Conservation (phyloP, 1,140 invertebrate genomes). For the Drosophila varians region DNA sequence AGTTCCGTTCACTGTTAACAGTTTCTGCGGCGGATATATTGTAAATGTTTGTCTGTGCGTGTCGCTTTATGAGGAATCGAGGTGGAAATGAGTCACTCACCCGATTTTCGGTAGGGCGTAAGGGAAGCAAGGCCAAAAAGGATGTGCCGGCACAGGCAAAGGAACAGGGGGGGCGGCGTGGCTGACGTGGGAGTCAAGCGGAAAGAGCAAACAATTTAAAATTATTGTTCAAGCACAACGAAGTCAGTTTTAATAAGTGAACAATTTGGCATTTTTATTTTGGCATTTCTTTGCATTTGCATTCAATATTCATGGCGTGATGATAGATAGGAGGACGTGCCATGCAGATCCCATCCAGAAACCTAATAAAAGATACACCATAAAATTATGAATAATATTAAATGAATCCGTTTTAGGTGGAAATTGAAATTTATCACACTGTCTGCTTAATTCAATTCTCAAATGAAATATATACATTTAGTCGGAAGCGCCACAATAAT, state of each 20-base stretch:
- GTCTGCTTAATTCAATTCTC: not conserved
- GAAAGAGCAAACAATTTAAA: slow-evolving; percentile 43
- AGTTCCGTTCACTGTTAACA: slow-evolving; percentile 25
- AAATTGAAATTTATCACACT: too few relatives aligned
- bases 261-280: slow-evolving; percentile 32
- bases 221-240: slow-evolving; percentile 38
- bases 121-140: not conserved
- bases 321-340: not conserved
- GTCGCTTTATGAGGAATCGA: slow-evolving; percentile 32
- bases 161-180: not conserved
- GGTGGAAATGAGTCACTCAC: slow-evolving; percentile 41
- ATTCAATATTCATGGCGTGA: not conserved
- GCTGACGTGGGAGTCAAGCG: slow-evolving; percentile 20
- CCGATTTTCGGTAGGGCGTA: not conserved
- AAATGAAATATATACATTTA: too few relatives aligned
- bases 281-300: not conserved
- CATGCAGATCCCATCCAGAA: too few relatives aligned
- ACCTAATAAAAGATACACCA: too few relatives aligned
- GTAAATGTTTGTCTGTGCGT: slow-evolving; percentile 41
- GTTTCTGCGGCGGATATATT: slow-evolving; percentile 32
- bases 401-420: too few relatives aligned
- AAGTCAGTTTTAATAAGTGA: slow-evolving; percentile 37
- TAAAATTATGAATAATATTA: too few relatives aligned
- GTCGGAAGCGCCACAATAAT: not conserved
- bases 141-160: not conserved